Percentiles rank a stretch among this genome's conserved stretches.
Evolutionary conservation across 2,797 vertebrate genomes (phyloP).

Genomic region (Pristis pectinata): DNA sequence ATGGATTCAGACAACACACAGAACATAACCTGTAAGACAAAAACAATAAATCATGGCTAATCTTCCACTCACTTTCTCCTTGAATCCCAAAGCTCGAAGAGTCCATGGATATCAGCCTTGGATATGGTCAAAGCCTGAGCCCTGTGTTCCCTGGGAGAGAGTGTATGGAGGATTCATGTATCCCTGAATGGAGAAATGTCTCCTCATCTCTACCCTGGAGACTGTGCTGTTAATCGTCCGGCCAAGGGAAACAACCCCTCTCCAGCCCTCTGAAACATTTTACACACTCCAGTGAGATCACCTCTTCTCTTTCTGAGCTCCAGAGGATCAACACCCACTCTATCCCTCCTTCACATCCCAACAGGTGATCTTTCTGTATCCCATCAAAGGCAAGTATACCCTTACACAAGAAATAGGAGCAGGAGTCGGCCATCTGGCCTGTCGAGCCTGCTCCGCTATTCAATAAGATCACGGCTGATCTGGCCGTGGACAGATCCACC

Average conservation of each 20-base stretch:
- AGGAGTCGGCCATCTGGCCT: too few species aligned
- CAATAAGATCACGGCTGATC: too few species aligned
- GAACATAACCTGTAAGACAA: too few species aligned
- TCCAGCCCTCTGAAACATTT: background rate
- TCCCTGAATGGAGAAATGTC: background rate
- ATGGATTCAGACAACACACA: too few species aligned
- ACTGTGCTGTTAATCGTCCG: too few species aligned
- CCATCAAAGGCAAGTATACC: background rate
- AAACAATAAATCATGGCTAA: too few species aligned
- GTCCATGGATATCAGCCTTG: background rate
- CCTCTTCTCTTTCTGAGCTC: background rate
- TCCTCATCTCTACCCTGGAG: background rate
- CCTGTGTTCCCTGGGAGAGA: background rate
- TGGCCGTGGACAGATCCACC: too few species aligned
- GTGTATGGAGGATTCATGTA: background rate
- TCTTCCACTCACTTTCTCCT: background rate
- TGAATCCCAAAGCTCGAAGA: background rate
- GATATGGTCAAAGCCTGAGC: background rate
- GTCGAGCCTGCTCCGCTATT: too few species aligned
- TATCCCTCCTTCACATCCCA: background rate
- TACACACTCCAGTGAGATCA: background rate
- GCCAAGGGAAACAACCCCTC: too few species aligned
- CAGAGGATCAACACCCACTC: background rate
- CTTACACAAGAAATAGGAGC: too few species aligned
- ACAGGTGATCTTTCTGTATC: background rate